Evolutionary conservation across 1,140 invertebrate genomes (phyloP).

Genomic region (Drosophila orosa): DNA sequence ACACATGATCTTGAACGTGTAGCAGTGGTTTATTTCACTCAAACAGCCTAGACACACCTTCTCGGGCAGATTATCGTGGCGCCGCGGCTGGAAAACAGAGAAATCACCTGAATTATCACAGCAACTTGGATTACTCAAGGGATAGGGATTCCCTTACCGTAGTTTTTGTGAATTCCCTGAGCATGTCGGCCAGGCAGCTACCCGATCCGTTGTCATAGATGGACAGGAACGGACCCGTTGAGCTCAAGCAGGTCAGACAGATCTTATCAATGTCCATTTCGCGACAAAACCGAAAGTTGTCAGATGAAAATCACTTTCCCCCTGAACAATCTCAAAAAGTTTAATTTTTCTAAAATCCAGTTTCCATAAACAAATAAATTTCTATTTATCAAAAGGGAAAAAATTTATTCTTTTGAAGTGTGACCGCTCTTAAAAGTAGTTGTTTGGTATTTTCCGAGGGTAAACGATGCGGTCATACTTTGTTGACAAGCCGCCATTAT

Average conservation of each 20-base stretch:
- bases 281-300: constrained; percentile 20
- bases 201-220: constrained; percentile 69
- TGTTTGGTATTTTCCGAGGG: too few species aligned
- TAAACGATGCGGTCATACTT: too few species aligned
- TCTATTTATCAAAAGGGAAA: too few species aligned
- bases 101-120: neutral
- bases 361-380: too few species aligned
- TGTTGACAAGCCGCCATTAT: too few species aligned
- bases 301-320: too few species aligned
- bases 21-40: constrained; percentile 79
- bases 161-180: constrained; percentile 67
- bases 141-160: constrained; percentile 52
- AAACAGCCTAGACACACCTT: constrained; percentile 75
- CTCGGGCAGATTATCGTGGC: constrained; percentile 66
- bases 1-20: constrained; percentile 79
- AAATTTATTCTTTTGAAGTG: too few species aligned
- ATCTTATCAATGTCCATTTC: constrained; percentile 80
- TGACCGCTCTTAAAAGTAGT: too few species aligned
- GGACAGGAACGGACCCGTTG: constrained; percentile 67
- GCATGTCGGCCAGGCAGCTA: constrained; percentile 74
- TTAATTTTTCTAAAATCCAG: too few species aligned
- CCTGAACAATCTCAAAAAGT: too few species aligned
- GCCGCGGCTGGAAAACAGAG: constrained; percentile 50
- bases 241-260: constrained; percentile 73
- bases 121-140: neutral